Percentiles rank a stretch among this genome's conserved stretches.
Evolutionary conservation across 2,113 vertebrate species (phyloP).

Genomic region (Hystrix cristata): DNA sequence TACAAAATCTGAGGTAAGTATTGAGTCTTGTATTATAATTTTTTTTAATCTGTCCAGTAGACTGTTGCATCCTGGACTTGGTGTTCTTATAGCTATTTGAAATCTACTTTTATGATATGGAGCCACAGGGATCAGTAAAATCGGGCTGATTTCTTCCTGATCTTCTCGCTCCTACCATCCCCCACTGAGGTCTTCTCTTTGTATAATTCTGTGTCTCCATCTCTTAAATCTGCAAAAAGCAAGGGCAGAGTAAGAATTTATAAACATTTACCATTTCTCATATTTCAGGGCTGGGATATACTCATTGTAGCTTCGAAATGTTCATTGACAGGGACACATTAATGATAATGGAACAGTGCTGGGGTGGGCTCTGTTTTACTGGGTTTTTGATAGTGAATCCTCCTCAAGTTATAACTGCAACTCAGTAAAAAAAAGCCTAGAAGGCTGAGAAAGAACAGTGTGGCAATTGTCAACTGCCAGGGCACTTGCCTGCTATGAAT

Average conservation of each 20-base stretch:
- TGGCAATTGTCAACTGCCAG: neutral
- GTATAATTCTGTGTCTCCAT: neutral
- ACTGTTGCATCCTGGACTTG: neutral
- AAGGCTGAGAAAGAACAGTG: neutral
- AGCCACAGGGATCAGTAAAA: neutral
- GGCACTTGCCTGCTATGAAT: neutral
- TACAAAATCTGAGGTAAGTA: constrained; percentile 75
- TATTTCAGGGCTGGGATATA: neutral
- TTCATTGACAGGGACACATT: neutral
- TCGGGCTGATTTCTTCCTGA: neutral
- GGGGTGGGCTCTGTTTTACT: neutral
- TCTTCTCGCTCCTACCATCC: neutral
- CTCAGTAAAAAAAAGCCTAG: neutral
- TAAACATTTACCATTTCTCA: neutral
- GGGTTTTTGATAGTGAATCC: neutral
- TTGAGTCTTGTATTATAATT: constrained; percentile 2
- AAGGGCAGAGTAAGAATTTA: neutral
- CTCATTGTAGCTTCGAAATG: neutral
- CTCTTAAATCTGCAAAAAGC: neutral
- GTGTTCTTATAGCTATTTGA: neutral
- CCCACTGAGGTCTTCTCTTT: neutral
- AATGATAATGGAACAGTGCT: neutral
- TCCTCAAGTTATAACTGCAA: neutral
- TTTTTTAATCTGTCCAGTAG: neutral
- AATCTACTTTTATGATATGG: neutral